phyloP scores from a whole-genome alignment of 1,140 invertebrate species.

The Hyles euphorbiae region DNA sequence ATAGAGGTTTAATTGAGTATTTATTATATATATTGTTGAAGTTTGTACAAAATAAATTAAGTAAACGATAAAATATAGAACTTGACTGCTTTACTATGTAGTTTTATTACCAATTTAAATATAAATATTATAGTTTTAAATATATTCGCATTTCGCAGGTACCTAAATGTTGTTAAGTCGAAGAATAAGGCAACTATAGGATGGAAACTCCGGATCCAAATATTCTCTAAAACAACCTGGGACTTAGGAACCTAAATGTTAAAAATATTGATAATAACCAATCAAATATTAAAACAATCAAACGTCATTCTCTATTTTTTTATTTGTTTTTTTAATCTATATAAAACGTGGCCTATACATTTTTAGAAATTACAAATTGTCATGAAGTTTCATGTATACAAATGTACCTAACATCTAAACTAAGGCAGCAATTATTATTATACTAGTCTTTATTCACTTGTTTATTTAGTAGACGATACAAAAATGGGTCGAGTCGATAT shows the following conservation, averaged over 20 bases:
- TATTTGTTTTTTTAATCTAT: constrained; percentile 61
- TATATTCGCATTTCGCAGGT: too few relatives aligned
- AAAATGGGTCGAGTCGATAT: background rate
- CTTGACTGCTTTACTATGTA: constrained; percentile 73
- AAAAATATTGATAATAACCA: too few relatives aligned
- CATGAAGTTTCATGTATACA: constrained; percentile 18
- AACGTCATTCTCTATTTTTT: constrained; percentile 66
- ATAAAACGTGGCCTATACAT: constrained; percentile 51
- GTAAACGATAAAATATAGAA: constrained; percentile 78
- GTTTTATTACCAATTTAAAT: constrained; percentile 37
- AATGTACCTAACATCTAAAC: constrained; percentile 32
- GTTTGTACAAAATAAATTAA: constrained; percentile 78
- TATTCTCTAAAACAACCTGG: too few relatives aligned
- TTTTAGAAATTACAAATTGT: constrained; percentile 45
- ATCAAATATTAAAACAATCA: constrained; percentile 23
- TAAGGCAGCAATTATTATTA: constrained; percentile 23
- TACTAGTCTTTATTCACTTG: constrained; percentile 60
- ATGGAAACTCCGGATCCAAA: too few relatives aligned
- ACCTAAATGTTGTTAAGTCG: too few relatives aligned
- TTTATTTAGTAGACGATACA: constrained; percentile 28
- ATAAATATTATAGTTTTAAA: too few relatives aligned
- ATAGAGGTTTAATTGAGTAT: constrained; percentile 77
- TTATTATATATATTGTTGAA: constrained; percentile 78
- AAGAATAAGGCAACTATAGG: too few relatives aligned
- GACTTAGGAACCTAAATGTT: too few relatives aligned